Base-by-base conservation (phyloP, 2,113 vertebrate genomes). In the Notarius lentiginosus region DNA sequence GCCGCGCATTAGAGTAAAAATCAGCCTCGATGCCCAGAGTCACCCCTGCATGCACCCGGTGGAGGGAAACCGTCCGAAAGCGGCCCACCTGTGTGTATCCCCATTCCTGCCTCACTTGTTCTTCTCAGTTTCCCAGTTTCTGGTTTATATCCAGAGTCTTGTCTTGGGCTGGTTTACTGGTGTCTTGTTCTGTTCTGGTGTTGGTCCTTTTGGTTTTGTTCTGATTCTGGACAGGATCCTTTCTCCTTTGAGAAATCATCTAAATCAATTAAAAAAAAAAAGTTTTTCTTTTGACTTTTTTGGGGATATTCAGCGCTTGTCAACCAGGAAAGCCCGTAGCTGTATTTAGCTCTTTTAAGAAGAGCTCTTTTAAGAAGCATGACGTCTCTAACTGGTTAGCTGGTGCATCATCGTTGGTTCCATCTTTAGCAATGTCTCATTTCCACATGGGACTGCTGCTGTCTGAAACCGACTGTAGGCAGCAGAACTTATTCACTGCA, bases 11-110 rank as follows among this genome's bases (percentile, higher is more conserved):
- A 17, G 17, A 17, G n/a, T 18, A 68, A 84, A 11, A 47, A 77
- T 88, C 87, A 90, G 87, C 89, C 89, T 90, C 87, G 27, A 90
- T 90, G 84, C 87, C 89, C 77, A 75, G 79, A 83, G 66, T 47
- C 70, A 22, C 53, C 8, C 53, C 58, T 73, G 83, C 75, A 88
- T 86, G 75, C 87, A 86, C 76, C 49, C 79, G 89, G 89, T 90
- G 89, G 85, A 86, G 89, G 89, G 79, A 85, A 87, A 83, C 72
- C 58, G 56, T 79, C 63, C 24, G 34, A 55, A 75, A 60, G 20
- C 49, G 20, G 27, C 10, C 85, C 83, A 68, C 60, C 63, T 65
- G 51, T 4, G 51, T 60, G 27, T 58, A 51, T 58, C 83, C 68
- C 22, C 61, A 5, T 51, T 79, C 51, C 55, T 70, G 70, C 18